A percentile compares a stretch with the other conserved stretches of the same genome.
phyloP scores from a whole-genome alignment of 2,888 invertebrate genomes.

The Heliconius erato region DNA sequence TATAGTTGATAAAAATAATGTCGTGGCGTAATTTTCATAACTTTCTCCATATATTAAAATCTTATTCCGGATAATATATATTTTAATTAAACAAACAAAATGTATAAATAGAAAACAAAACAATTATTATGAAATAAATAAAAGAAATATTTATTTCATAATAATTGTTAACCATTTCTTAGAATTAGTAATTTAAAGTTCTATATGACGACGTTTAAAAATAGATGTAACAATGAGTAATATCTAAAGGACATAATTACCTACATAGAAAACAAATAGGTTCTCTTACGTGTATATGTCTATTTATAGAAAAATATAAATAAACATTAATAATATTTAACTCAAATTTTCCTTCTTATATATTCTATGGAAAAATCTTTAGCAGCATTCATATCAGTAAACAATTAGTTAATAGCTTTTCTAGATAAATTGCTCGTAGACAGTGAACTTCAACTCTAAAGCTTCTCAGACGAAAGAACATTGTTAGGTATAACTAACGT shows the following conservation, averaged over 20 bases:
- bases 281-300: neutral
- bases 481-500: neutral
- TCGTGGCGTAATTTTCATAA: neutral
- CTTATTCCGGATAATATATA: neutral
- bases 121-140: too few relatives aligned
- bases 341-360: neutral
- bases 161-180: neutral
- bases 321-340: neutral
- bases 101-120: too few relatives aligned
- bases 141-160: neutral
- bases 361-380: neutral
- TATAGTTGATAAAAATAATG: too few relatives aligned
- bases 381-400: neutral
- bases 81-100: neutral
- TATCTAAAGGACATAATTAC: neutral
- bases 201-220: neutral
- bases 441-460: neutral
- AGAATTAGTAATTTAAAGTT: neutral
- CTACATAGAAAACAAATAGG: too few relatives aligned
- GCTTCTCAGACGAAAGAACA: neutral
- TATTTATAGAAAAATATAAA: neutral
- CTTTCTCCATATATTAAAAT: neutral
- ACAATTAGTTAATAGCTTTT: neutral
- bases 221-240: constrained; percentile 14
- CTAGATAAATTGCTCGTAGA: neutral